These are phyloP conservation scores for Astreopora myriophthalma DNA, from an alignment of 64 coral and sea anemone genomes.

Conservation along the genomic window DNA sequence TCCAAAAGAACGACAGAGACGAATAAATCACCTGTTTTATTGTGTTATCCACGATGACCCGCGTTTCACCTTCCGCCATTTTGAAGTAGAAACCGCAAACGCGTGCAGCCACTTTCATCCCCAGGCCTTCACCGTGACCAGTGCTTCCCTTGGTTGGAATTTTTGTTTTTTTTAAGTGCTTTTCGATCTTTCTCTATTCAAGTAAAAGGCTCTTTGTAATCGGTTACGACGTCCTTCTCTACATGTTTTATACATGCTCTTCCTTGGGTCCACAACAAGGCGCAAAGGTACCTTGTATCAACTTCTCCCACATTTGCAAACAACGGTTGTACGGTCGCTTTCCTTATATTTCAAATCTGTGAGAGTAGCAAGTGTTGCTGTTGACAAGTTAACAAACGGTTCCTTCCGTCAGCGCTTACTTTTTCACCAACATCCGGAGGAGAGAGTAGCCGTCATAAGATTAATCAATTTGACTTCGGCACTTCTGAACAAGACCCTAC, in stretches of 20 bases:
- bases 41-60: conserved; percentile 32
- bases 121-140: not conserved
- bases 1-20: not conserved
- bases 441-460: not conserved
- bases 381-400: not conserved
- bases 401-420: not conserved
- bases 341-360: too few species aligned
- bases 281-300: not conserved
- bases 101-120: not conserved
- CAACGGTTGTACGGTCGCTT: not conserved
- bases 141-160: not conserved
- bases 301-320: not conserved
- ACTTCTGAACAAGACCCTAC: not conserved
- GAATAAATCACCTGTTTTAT: conserved; percentile 66
- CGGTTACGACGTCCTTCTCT: too few species aligned
- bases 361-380: not conserved
- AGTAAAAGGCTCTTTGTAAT: too few species aligned
- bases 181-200: too few species aligned
- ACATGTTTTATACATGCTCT: not conserved
- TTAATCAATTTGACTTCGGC: not conserved
- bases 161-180: too few species aligned
- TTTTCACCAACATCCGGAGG: not conserved
- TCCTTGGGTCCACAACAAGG: not conserved
- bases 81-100: conserved; percentile 26
- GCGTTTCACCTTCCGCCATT: conserved; percentile 70